Evolutionary conservation across 1,140 invertebrate genomes (phyloP).

Genomic region (Helicoverpa zea): DNA sequence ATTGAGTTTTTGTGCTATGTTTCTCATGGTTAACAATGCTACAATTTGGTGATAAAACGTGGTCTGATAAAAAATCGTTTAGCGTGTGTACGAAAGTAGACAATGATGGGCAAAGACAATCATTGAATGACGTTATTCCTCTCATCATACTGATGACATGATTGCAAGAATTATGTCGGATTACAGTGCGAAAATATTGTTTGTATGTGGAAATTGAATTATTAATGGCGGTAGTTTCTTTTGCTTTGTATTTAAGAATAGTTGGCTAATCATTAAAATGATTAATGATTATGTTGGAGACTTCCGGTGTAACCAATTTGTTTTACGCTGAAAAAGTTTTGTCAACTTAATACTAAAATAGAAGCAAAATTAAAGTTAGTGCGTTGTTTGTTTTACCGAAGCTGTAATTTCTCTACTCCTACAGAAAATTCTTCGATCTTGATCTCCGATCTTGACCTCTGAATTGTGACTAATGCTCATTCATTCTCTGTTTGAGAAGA

Average conservation of each 20-base stretch:
- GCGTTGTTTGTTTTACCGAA: no score
- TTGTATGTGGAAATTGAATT: not conserved
- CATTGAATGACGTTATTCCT: not conserved
- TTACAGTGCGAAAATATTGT: not conserved
- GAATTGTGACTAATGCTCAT: no score
- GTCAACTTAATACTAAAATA: no score
- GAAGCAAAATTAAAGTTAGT: no score
- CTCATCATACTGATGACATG: slow-evolving; percentile 3
- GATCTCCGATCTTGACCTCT: no score
- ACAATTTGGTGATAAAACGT: not conserved
- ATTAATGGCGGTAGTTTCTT: not conserved
- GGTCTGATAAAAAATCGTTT: not conserved
- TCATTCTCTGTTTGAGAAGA: no score
- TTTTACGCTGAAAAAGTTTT: no score
- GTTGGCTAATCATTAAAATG: not conserved
- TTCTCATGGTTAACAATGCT: slow-evolving; percentile 9
- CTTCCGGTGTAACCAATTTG: no score
- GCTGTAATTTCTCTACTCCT: no score
- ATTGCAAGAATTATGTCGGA: slow-evolving; percentile 9
- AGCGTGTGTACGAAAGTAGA: slow-evolving; percentile 9
- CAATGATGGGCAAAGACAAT: not conserved
- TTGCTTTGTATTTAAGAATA: not conserved
- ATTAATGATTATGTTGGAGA: no score
- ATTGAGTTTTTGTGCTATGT: not conserved
- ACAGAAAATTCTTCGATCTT: no score